Conservation (phyloP, 2,113 vertebrate genomes). For the Platysteira castanea region DNA sequence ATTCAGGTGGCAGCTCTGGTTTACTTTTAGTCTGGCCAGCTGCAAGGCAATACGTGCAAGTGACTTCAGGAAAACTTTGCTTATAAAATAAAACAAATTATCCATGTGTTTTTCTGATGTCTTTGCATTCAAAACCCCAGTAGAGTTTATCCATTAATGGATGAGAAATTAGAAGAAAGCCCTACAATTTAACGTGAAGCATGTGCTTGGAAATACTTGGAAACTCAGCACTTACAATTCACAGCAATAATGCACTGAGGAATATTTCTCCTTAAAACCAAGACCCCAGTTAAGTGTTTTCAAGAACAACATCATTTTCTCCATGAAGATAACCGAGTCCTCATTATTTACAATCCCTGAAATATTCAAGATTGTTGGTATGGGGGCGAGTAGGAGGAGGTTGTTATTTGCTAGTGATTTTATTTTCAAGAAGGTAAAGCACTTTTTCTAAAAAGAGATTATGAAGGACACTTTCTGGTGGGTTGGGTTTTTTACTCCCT, state of each 20-base stretch:
- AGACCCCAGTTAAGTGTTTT: slow-evolving; percentile 54
- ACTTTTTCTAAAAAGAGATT: not conserved
- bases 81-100: slow-evolving; percentile 10
- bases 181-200: not conserved
- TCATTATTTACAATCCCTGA: slow-evolving; percentile 11
- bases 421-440: not conserved
- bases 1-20: not conserved
- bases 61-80: slow-evolving; percentile 19
- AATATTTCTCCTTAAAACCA: slow-evolving; percentile 43
- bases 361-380: not conserved
- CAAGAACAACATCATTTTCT: not conserved
- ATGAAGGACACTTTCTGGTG: not conserved
- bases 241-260: slow-evolving; percentile 27
- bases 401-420: slow-evolving; percentile 37
- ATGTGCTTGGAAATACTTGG: slow-evolving; percentile 8
- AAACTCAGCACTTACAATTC: slow-evolving; percentile 32
- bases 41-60: not conserved
- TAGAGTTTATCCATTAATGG: slow-evolving; percentile 29
- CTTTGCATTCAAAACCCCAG: slow-evolving; percentile 41
- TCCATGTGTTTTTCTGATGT: not conserved
- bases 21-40: not conserved
- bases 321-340: not conserved
- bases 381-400: not conserved
- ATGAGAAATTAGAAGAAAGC: slow-evolving; percentile 30
- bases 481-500: too few species aligned